These are phyloP conservation scores for Tautogolabrus adspersus DNA, from an alignment of 2,113 vertebrate species.

Conservation along the genomic window DNA sequence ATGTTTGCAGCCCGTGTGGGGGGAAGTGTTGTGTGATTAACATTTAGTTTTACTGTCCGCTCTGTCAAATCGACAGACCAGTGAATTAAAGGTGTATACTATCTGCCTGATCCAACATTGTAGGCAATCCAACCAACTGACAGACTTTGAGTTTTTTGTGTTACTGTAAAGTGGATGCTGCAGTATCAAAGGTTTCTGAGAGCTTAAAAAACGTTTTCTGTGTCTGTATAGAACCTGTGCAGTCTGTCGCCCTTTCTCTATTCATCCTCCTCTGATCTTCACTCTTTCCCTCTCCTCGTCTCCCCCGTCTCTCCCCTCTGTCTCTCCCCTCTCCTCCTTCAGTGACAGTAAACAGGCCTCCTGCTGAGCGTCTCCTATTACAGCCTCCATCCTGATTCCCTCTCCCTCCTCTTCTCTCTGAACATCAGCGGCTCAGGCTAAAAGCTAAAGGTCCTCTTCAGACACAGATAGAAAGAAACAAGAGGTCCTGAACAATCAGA, in stretches of 20 bases:
- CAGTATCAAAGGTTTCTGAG: neutral
- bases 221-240: too few relatives aligned
- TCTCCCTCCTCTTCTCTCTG: conserved; percentile 33
- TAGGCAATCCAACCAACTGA: too few relatives aligned
- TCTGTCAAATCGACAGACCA: too few relatives aligned
- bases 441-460: conserved; percentile 78
- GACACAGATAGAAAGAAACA: conserved; percentile 74
- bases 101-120: too few relatives aligned
- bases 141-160: too few relatives aligned
- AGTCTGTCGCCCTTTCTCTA: conserved; percentile 14
- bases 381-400: conserved; percentile 71
- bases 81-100: too few relatives aligned
- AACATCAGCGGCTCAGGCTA: conserved; percentile 71
- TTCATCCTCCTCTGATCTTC: conserved; percentile 58
- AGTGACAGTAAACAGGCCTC: conserved; percentile 75
- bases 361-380: conserved; percentile 82
- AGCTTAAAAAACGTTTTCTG: neutral
- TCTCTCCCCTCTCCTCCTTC: conserved; percentile 65
- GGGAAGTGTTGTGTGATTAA: too few relatives aligned
- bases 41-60: too few relatives aligned
- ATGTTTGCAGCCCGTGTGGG: too few relatives aligned
- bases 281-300: conserved; percentile 22
- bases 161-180: too few relatives aligned
- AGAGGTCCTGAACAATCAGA: conserved; percentile 75
- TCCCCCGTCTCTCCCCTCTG: conserved; percentile 13